phyloP scores from a whole-genome alignment of 1,140 invertebrate species.

The Notospermus geniculatus region DNA sequence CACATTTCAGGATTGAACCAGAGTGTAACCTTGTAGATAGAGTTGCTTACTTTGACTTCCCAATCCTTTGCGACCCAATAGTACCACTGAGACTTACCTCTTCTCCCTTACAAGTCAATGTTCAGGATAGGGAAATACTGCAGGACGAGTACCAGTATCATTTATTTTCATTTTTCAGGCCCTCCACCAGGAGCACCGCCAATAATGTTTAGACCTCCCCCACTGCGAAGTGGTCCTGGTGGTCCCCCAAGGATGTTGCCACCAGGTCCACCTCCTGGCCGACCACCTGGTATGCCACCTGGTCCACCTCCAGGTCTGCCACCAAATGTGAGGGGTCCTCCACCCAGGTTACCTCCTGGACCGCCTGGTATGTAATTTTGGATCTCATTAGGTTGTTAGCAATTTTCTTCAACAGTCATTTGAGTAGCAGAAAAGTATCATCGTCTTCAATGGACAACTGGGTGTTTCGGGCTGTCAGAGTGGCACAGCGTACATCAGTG shows the following conservation, averaged over 20 bases:
- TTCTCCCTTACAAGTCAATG: no score
- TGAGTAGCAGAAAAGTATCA: no score
- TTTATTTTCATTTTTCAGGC: conserved; percentile 40
- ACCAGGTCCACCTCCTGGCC: conserved; percentile 64
- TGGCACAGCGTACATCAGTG: no score
- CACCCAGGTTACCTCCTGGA: conserved; percentile 61
- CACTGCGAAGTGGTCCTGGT: conserved; percentile 39
- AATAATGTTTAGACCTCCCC: conserved; percentile 61
- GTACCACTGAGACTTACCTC: no score
- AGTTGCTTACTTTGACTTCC: no score
- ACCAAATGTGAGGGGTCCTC: conserved; percentile 52
- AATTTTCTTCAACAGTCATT: not conserved
- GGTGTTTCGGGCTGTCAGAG: no score
- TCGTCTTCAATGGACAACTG: no score
- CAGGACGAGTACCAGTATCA: conserved; percentile 20
- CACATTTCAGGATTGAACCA: no score
- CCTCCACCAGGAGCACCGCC: conserved; percentile 53
- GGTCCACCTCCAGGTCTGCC: conserved; percentile 61
- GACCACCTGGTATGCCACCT: conserved; percentile 81
- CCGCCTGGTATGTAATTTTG: conserved; percentile 63
- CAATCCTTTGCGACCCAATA: no score
- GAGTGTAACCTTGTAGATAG: no score
- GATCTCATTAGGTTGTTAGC: conserved; percentile 2
- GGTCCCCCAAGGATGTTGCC: conserved; percentile 61
- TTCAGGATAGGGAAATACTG: no score